phyloP scores from a whole-genome alignment of 2,113 vertebrate genomes.

The Delphinapterus leucas region DNA sequence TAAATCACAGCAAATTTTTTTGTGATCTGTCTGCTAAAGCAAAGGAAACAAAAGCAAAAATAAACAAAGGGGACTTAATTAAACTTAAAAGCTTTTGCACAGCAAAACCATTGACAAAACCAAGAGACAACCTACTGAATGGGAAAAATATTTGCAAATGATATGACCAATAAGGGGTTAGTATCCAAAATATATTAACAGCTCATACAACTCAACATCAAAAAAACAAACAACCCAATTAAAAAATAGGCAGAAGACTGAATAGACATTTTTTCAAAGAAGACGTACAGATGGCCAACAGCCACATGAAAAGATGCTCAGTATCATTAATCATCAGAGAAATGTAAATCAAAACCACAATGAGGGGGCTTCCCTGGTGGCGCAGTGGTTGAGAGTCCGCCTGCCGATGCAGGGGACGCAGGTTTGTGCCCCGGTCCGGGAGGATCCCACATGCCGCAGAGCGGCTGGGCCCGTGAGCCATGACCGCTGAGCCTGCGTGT shows the following conservation, averaged over 20 bases:
- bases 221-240: background rate
- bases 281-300: background rate
- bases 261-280: background rate
- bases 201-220: background rate
- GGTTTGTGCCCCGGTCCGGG: too few relatives aligned
- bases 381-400: too few relatives aligned
- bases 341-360: background rate
- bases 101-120: background rate
- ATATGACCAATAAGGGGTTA: background rate
- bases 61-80: background rate
- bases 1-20: background rate
- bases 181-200: background rate
- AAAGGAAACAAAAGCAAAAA: background rate
- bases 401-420: too few relatives aligned
- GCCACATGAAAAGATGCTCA: background rate
- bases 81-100: background rate
- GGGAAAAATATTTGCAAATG: background rate
- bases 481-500: too few relatives aligned
- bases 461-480: too few relatives aligned
- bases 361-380: background rate
- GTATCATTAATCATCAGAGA: background rate
- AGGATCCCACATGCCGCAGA: too few relatives aligned
- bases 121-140: background rate
- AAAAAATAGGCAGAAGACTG: background rate
- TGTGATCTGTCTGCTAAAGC: background rate